These are phyloP conservation scores for Diploptera punctata DNA, from an alignment of 2,888 invertebrate species.

Conservation along the genomic window DNA sequence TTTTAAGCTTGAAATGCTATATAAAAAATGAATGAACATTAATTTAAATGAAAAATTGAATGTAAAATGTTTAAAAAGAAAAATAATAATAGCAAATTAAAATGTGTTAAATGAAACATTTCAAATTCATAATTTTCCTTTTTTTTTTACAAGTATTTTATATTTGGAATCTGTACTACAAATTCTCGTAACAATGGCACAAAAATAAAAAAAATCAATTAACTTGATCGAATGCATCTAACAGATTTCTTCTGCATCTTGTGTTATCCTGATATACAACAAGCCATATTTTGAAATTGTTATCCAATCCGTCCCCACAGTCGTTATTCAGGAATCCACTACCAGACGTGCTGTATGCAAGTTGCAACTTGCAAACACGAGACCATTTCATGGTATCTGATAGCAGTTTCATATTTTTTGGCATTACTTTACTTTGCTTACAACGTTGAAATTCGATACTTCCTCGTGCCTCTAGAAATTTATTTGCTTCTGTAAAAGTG, in stretches of 20 bases:
- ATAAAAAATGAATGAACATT: too few species aligned
- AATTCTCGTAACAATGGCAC: too few species aligned
- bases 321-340: neutral
- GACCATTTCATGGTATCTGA: constrained; percentile 29
- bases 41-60: too few species aligned
- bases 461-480: neutral
- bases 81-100: too few species aligned
- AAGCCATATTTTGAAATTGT: constrained; percentile 25
- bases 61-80: too few species aligned
- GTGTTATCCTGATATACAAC: constrained; percentile 33
- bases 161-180: too few species aligned
- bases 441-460: constrained; percentile 2
- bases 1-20: too few species aligned
- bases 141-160: too few species aligned
- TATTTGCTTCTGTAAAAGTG: neutral
- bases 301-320: neutral
- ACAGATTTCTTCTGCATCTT: constrained; percentile 32
- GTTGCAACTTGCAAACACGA: constrained; percentile 19
- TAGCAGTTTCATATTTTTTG: constrained; percentile 22
- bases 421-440: neutral
- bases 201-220: too few species aligned
- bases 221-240: constrained; percentile 12
- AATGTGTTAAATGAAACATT: too few species aligned
- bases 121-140: too few species aligned
- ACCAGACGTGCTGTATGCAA: neutral